These are phyloP conservation scores for Leptosomus discolor DNA, from an alignment of 2,113 vertebrate genomes.

Conservation along the genomic window DNA sequence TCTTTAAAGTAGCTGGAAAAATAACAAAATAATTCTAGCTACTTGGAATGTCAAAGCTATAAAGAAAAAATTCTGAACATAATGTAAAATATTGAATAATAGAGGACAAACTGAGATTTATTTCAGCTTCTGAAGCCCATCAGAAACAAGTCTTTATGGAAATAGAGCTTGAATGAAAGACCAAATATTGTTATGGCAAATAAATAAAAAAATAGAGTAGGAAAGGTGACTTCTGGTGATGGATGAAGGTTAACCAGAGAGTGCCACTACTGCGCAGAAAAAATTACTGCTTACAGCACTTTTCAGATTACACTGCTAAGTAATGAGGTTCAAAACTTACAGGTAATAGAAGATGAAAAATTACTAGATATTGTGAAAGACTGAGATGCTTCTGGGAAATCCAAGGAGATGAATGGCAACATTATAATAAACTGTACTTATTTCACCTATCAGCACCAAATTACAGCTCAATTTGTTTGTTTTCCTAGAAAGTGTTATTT, in stretches of 20 bases:
- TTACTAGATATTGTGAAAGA: neutral
- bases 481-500: neutral
- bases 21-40: neutral
- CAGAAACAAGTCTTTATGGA: neutral
- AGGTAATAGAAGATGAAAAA: neutral
- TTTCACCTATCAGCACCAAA: neutral
- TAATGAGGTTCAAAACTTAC: neutral
- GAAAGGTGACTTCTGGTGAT: neutral
- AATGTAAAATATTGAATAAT: neutral
- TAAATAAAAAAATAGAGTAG: neutral
- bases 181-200: neutral
- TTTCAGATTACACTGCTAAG: neutral
- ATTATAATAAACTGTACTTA: neutral
- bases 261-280: neutral
- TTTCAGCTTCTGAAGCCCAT: neutral
- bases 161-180: neutral
- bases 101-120: neutral
- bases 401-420: neutral
- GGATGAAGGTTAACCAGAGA: neutral
- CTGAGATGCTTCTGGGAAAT: neutral
- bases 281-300: neutral
- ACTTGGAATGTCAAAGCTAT: neutral
- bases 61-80: neutral
- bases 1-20: neutral
- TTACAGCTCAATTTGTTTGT: neutral